Evolutionary conservation across 2,888 invertebrate species (phyloP).

Genomic region (Pandemis corylana): DNA sequence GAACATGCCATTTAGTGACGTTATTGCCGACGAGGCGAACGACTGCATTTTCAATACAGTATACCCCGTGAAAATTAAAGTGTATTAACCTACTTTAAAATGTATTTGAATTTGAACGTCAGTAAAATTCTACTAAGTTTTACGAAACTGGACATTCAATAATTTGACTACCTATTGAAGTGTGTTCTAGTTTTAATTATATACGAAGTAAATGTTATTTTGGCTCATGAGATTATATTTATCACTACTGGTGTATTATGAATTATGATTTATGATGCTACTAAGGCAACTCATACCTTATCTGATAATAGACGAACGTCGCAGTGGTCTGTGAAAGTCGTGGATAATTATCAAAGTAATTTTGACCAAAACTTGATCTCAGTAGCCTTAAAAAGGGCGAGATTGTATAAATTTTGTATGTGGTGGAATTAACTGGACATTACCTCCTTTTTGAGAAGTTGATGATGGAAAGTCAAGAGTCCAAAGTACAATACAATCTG

Average conservation of each 20-base stretch:
- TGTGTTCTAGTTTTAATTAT: neutral
- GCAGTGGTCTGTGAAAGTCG: neutral
- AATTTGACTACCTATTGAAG: neutral
- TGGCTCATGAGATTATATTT: slow-evolving; percentile 16
- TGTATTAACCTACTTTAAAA: neutral
- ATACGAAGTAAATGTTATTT: neutral
- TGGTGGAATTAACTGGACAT: neutral
- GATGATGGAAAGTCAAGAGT: neutral
- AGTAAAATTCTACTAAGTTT: slow-evolving; percentile 10
- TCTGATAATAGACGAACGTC: neutral
- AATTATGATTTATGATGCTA: neutral
- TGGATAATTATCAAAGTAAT: neutral
- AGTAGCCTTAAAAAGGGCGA: neutral
- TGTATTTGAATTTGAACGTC: too few relatives aligned
- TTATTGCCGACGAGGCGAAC: neutral
- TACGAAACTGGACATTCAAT: neutral
- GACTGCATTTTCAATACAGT: neutral
- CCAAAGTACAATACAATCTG: slow-evolving; percentile 25
- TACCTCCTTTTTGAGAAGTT: neutral
- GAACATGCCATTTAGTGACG: neutral
- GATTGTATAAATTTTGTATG: neutral
- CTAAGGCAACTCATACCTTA: neutral
- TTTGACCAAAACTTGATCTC: slow-evolving; percentile 18
- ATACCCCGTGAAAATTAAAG: neutral
- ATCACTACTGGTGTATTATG: slow-evolving; percentile 6